These are phyloP conservation scores for Aradus depressus DNA, from an alignment of 2,888 invertebrate species.

Conservation along the genomic window DNA sequence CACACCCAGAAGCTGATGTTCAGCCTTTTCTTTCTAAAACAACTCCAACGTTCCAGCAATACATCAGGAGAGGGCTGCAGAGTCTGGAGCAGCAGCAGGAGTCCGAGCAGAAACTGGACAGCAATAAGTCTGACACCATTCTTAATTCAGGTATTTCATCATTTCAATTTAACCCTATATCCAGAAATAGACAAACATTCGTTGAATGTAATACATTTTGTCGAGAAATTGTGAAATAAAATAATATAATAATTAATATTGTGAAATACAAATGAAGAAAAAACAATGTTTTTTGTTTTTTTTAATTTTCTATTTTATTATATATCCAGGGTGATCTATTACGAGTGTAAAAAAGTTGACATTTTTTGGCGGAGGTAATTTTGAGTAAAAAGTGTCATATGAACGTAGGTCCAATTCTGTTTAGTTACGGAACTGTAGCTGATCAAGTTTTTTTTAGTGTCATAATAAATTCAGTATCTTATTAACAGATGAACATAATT, in stretches of 20 bases:
- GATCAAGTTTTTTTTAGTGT: background rate
- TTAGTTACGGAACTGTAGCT: too few species aligned
- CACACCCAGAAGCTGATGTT: slow-evolving; percentile 73
- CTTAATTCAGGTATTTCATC: background rate
- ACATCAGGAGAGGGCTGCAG: slow-evolving; percentile 65
- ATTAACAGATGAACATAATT: background rate
- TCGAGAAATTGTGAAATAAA: background rate
- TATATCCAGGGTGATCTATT: too few species aligned
- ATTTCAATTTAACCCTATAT: background rate
- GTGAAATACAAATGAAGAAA: background rate
- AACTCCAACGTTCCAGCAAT: slow-evolving; percentile 75
- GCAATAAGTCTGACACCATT: background rate
- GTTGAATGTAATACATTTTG: background rate
- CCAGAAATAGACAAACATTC: too few species aligned
- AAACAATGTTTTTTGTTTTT: too few species aligned
- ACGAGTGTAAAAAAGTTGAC: too few species aligned
- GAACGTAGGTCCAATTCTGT: too few species aligned
- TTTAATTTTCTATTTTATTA: too few species aligned
- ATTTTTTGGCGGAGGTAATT: too few species aligned
- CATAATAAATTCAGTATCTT: background rate
- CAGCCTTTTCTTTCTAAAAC: slow-evolving; percentile 74
- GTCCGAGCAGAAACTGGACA: slow-evolving; percentile 4
- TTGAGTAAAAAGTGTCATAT: too few species aligned
- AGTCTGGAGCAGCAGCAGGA: slow-evolving; percentile 44
- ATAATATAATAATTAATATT: background rate